A percentile compares a stretch with the other conserved stretches of the same genome.
Conservation (phyloP, 2,113 vertebrate genomes). For the Lepisosteus osseus region DNA sequence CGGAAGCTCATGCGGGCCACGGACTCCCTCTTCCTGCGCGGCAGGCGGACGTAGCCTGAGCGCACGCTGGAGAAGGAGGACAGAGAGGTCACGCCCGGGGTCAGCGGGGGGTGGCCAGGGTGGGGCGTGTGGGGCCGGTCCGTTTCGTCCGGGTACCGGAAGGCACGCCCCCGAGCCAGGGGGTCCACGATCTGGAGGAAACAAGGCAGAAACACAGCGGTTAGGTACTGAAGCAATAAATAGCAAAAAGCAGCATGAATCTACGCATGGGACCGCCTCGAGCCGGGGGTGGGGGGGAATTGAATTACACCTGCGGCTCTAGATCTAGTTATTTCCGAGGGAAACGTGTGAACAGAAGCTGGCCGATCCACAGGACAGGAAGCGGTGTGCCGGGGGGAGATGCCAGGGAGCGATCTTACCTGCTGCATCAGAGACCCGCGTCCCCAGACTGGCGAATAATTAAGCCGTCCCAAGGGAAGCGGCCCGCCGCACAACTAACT, state of each 20-base stretch:
- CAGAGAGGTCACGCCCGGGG: constrained; percentile 78
- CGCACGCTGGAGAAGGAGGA: constrained; percentile 84
- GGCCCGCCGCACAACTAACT: too few species aligned
- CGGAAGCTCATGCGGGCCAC: constrained; percentile 93
- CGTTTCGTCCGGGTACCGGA: constrained; percentile 78
- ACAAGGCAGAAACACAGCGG: too few species aligned
- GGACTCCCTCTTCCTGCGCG: constrained; percentile 81
- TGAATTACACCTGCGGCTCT: too few species aligned
- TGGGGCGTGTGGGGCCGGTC: constrained; percentile 77
- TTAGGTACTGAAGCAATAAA: too few species aligned
- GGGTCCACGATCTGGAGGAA: constrained; percentile 84
- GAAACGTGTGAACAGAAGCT: neutral
- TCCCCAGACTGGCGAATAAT: too few species aligned
- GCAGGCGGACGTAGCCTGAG: constrained; percentile 70
- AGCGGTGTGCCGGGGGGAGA: fast-evolving
- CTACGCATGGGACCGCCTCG: too few species aligned
- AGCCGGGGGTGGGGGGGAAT: neutral
- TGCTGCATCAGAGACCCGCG: too few species aligned
- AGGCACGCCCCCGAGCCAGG: constrained; percentile 82
- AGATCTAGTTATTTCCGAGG: too few species aligned
- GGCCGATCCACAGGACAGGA: neutral
- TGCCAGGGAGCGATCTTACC: neutral
- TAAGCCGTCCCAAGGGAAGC: too few species aligned
- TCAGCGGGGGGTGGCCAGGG: constrained; percentile 62
- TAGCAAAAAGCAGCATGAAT: too few species aligned